These are phyloP conservation scores for Pomatorhinus ruficollis DNA, from an alignment of 2,113 vertebrate genomes.

Conservation along the genomic window DNA sequence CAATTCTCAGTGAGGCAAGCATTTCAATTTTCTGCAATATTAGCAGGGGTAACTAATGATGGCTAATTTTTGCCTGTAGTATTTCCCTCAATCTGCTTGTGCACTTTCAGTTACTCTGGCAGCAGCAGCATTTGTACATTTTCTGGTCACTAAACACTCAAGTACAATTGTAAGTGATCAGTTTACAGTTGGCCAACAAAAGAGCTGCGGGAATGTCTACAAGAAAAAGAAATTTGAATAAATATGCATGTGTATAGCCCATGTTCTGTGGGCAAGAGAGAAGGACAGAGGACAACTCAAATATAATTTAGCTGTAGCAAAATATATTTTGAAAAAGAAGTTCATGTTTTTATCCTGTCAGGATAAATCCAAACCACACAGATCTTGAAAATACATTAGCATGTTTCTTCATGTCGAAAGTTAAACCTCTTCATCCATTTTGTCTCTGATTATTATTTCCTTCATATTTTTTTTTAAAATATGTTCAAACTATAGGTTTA, in stretches of 20 bases:
- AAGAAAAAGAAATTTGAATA: slow-evolving; percentile 62
- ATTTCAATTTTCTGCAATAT: slow-evolving; percentile 82
- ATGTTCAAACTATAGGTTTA: not conserved
- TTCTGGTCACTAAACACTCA: slow-evolving; percentile 88
- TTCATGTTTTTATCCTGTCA: not conserved
- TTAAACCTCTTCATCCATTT: not conserved
- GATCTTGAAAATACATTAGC: not conserved
- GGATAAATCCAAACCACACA: not conserved
- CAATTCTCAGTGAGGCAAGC: slow-evolving; percentile 80
- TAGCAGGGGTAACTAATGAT: slow-evolving; percentile 81
- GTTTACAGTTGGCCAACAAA: slow-evolving; percentile 75
- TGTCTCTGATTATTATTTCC: not conserved
- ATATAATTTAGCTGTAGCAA: not conserved
- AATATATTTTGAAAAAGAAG: slow-evolving; percentile 16
- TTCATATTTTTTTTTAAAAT: not conserved
- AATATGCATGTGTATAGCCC: slow-evolving; percentile 10
- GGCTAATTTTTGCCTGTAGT: slow-evolving; percentile 82
- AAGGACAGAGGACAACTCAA: slow-evolving; percentile 12
- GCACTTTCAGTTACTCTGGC: slow-evolving; percentile 76
- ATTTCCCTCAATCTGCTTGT: slow-evolving; percentile 80
- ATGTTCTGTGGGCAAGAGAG: not conserved
- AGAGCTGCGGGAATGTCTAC: slow-evolving; percentile 69
- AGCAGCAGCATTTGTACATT: slow-evolving; percentile 79
- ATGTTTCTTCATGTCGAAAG: not conserved
- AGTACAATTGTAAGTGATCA: slow-evolving; percentile 79